These are phyloP conservation scores for Gallinago stenura DNA, from an alignment of 2,797 vertebrate genomes.

Conservation along the genomic window DNA sequence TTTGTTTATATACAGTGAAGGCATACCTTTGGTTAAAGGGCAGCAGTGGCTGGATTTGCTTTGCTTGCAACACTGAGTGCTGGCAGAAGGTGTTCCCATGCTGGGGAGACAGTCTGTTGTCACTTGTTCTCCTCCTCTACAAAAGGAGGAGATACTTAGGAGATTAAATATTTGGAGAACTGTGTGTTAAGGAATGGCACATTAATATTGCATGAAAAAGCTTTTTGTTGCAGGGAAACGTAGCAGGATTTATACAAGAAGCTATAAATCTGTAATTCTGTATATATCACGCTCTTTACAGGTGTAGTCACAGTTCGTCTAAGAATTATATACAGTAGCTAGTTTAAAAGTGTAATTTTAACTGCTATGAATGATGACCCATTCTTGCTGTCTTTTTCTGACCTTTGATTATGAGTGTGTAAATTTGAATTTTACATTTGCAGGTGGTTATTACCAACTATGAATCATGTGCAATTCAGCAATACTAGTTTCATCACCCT, in stretches of 20 bases:
- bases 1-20: not conserved
- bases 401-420: slow-evolving; percentile 55
- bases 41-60: not conserved
- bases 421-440: slow-evolving; percentile 43
- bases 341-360: slow-evolving; percentile 22
- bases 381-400: slow-evolving; percentile 52
- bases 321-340: not conserved
- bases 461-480: slow-evolving; percentile 48
- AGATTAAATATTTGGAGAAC: slow-evolving; percentile 46
- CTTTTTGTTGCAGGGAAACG: slow-evolving; percentile 48
- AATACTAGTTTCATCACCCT: slow-evolving; percentile 31
- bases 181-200: not conserved
- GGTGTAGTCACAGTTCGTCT: not conserved
- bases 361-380: slow-evolving; percentile 14
- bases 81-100: slow-evolving; percentile 29
- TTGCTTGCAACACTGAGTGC: not conserved
- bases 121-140: not conserved
- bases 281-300: slow-evolving; percentile 19
- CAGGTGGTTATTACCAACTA: slow-evolving; percentile 31
- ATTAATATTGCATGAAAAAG: slow-evolving; percentile 53
- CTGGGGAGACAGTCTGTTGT: slow-evolving; percentile 65
- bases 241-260: slow-evolving; percentile 29
- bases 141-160: not conserved
- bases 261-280: slow-evolving; percentile 7
- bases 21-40: slow-evolving; percentile 12